phyloP scores from a whole-genome alignment of 1,140 invertebrate genomes.

The Agrypnia vestita region DNA sequence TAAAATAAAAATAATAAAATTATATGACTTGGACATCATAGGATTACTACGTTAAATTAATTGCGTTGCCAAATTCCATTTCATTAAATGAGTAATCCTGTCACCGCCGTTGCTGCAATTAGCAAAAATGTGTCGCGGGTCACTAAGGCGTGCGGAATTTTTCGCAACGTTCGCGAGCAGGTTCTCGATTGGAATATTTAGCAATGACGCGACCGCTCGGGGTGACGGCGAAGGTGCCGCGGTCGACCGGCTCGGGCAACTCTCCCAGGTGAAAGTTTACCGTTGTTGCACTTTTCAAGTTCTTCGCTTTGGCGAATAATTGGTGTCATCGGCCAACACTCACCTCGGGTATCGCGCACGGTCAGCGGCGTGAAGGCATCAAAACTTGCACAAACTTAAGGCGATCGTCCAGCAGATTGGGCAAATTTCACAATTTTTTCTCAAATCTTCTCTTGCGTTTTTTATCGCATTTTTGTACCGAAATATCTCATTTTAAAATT shows the following conservation, averaged over 20 bases:
- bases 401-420: no score
- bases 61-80: no score
- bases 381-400: no score
- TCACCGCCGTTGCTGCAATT: background rate
- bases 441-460: no score
- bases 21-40: no score
- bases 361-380: no score
- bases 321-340: background rate
- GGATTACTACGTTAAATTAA: no score
- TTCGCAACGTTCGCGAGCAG: background rate
- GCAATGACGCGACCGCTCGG: background rate
- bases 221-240: background rate
- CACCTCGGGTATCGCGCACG: background rate
- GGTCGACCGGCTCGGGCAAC: background rate
- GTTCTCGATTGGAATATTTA: background rate
- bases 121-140: background rate
- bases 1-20: no score
- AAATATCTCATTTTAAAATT: no score
- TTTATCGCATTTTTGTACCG: no score
- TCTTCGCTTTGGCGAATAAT: background rate
- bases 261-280: slow-evolving; percentile 15
- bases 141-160: background rate
- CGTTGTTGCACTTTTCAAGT: slow-evolving; percentile 16
- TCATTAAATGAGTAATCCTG: background rate
- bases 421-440: no score